A percentile compares a stretch with the other conserved stretches of the same genome.
phyloP scores from a whole-genome alignment of 2,797 vertebrate genomes.

The Gallinago nigripennis region DNA sequence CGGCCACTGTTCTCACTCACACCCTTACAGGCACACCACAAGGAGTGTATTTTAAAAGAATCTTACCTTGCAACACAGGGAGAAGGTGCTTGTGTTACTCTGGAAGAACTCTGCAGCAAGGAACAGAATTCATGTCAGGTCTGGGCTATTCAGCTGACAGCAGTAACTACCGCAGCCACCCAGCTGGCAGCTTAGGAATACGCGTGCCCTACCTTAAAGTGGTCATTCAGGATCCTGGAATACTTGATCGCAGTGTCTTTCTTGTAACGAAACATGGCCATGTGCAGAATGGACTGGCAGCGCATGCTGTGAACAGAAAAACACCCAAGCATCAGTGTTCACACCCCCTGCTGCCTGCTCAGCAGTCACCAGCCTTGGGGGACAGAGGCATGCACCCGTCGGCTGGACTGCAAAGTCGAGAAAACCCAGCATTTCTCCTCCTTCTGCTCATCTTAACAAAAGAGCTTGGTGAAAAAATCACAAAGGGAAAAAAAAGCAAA shows the following conservation, averaged over 20 bases:
- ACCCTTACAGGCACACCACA: neutral
- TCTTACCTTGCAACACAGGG: conserved; percentile 83
- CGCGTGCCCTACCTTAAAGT: conserved; percentile 83
- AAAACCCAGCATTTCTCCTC: neutral
- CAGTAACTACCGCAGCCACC: neutral
- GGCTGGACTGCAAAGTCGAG: neutral
- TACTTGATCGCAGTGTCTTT: conserved; percentile 89
- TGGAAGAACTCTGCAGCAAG: conserved; percentile 80
- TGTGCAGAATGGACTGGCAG: conserved; percentile 92
- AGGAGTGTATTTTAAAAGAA: neutral
- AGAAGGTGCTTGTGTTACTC: conserved; percentile 79
- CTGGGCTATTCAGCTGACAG: neutral
- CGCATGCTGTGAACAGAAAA: conserved; percentile 82
- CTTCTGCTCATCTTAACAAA: neutral
- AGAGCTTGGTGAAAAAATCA: neutral
- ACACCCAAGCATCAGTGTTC: neutral
- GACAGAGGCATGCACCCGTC: neutral
- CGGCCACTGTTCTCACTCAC: neutral
- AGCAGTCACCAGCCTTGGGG: neutral
- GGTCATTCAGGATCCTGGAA: conserved; percentile 88
- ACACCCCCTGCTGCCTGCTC: neutral
- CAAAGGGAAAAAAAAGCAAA: neutral
- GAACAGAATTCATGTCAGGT: conserved; percentile 19
- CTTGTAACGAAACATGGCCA: conserved; percentile 93
- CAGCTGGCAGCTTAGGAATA: neutral